Evolutionary conservation across 2,888 invertebrate species (phyloP).

Genomic region (Deladenus siricidicola): DNA sequence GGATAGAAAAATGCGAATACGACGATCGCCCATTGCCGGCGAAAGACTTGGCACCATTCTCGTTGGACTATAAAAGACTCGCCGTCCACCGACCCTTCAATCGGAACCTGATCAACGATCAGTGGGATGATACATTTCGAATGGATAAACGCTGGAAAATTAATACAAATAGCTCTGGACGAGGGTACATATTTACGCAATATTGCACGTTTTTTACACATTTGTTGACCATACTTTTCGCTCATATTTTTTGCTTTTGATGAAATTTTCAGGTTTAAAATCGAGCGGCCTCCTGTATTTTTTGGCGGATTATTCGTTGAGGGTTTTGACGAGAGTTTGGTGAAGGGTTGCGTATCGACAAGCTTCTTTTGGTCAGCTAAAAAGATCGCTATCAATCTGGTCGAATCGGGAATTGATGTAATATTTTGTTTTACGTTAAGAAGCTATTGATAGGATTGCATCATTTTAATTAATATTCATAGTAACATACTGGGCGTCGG

Average conservation of each 20-base stretch:
- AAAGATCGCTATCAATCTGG: background rate
- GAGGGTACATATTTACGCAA: background rate
- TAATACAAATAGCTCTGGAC: background rate
- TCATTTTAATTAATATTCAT: too few species aligned
- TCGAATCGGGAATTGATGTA: background rate
- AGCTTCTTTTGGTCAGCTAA: constrained; percentile 3
- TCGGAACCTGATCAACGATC: background rate
- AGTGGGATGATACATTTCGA: constrained; percentile 6
- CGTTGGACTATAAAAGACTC: background rate
- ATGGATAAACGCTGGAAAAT: constrained; percentile 3
- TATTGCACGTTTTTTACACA: too few species aligned
- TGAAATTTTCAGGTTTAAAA: background rate
- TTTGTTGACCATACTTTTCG: background rate
- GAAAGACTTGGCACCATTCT: background rate
- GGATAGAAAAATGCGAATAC: constrained; percentile 5
- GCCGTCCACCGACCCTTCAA: background rate
- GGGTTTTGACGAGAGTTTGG: background rate
- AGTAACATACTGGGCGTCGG: too few species aligned
- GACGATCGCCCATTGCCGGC: background rate
- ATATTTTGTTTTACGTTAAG: too few species aligned
- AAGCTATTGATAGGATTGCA: too few species aligned
- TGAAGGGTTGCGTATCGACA: background rate
- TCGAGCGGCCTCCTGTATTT: background rate
- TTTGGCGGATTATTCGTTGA: background rate
- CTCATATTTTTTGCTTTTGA: background rate